Evolutionary conservation across 2,113 vertebrate genomes (phyloP), one percentile per base, ranked within the genome.

Genomic region (Neomonachus schauinslandi): DNA sequence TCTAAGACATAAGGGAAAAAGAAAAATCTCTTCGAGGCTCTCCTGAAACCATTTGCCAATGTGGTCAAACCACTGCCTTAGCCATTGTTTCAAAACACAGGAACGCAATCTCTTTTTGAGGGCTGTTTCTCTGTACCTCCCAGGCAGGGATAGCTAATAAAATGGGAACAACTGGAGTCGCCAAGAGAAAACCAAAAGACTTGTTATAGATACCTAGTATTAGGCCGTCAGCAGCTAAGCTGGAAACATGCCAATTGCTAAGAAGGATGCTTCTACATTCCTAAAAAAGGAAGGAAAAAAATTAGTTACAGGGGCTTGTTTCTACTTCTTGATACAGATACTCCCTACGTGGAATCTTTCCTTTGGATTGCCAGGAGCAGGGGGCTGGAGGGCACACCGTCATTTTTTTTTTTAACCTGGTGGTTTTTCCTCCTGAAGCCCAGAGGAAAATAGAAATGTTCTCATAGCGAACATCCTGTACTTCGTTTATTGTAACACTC

Each of bases 281-380:
- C 74, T 93, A 88, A 95, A 93, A 98, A 98, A 91, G 63, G 81
- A 89, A 91, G 61, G 55, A 53, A 96, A 82, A 83, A 87, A 92
- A 57, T 42, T 53, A 82, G 59, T 69, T 72, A 31, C 24, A 36
- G 14, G 42, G 22, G 61, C 53, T 88, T 85, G 14, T 77, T 90
- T 93, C 92, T 87, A 21, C 42, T 95, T 95, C 81, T 77, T 12
- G 10, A 92, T 65, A 71, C 4, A 83, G 39, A 82, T 63, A 88
- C 28, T 85, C 39, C 67, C 21, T 63, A 9, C 26, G 15, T 85
- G 36, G 55, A 79, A 39, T 36, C 74, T 53, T 39, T 91, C 77
- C 57, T 85, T 63, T 77, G 39, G 18, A 16, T 77, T 79, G 19
- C 49, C 57, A 81, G 51, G 24, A 83, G 18, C 86, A 53, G 49